These are phyloP conservation scores for Calliphora vicina DNA, from an alignment of 1,140 invertebrate species.

Conservation along the genomic window DNA sequence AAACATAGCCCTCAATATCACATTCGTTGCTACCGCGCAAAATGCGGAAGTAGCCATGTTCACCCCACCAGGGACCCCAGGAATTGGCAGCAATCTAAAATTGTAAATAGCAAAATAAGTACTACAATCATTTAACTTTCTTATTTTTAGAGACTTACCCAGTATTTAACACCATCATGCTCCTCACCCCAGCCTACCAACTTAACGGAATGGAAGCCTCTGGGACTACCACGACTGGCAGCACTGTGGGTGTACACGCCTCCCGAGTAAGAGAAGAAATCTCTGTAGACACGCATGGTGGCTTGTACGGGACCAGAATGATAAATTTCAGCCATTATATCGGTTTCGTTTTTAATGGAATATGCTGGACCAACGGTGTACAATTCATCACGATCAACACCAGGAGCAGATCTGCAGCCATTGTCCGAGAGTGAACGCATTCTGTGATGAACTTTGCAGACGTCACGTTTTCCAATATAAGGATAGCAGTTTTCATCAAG, in stretches of 20 bases:
- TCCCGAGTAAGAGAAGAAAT: constrained; percentile 87
- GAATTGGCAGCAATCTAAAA: constrained; percentile 87
- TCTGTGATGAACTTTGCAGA: constrained; percentile 69
- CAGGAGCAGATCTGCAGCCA: constrained; percentile 64
- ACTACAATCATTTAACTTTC: not conserved
- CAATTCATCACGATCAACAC: constrained; percentile 67
- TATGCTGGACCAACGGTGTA: constrained; percentile 88
- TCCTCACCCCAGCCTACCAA: constrained; percentile 92
- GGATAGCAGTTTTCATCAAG: constrained; percentile 85
- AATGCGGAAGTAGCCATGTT: constrained; percentile 86
- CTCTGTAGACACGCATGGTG: constrained; percentile 85
- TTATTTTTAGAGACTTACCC: constrained; percentile 71
- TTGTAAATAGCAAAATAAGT: constrained; percentile 35
- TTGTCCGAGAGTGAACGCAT: constrained; percentile 65
- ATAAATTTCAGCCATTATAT: constrained; percentile 92
- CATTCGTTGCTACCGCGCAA: constrained; percentile 81
- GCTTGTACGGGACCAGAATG: constrained; percentile 95
- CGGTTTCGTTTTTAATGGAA: constrained; percentile 76
- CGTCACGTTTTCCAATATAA: constrained; percentile 70
- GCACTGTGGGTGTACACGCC: constrained; percentile 81
- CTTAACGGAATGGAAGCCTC: constrained; percentile 87
- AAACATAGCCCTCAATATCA: constrained; percentile 85
- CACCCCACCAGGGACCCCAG: constrained; percentile 91
- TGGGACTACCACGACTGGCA: constrained; percentile 66
- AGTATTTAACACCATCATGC: constrained; percentile 76